Evolutionary conservation across 1,140 invertebrate genomes (phyloP), one percentile per base, ranked within the genome.

Genomic region (Drosophila fuyamai): DNA sequence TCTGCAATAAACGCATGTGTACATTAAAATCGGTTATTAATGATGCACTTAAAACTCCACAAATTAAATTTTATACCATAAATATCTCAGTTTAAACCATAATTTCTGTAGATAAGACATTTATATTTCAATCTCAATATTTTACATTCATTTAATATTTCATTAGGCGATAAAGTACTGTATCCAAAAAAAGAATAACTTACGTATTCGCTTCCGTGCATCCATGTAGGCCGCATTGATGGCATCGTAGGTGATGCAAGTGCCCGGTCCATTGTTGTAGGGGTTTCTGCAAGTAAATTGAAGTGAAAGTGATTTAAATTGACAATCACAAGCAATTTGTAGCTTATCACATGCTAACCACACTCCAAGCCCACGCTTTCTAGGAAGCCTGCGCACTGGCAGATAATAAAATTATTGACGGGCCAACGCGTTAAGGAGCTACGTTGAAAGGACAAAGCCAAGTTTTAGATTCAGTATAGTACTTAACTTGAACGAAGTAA

Each of bases 221-320:
- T 98, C 96, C 55, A 96, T 92, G 93, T 98, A 97, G 38, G 97
- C 97, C 65, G 96, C 95, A 93, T 98, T 98, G 54, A 98, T 95
- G 36, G 97, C 97, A 79, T 98, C 96, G 91, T 97, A 98, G 12
- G 97, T 98, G 85, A 98, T 98, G 92, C 97, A 98, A 23, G 96
- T 96, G 70, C 96, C 95, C 51, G 95, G 94, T 43, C 95, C 95
- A 73, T 94, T 94, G 51, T 56, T 84, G 57, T 90, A 91, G 10
- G 90, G 86, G 53, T 77, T 80, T 29, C 91, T 92, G 80, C 41
- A 81, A 60, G 55, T 40, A 57, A 50, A 65, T 53, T 16, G 13
- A 51, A 61, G 62, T 68, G 56, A 79, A 74, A 79, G 68, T 59
- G 43, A 67, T 43, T 77, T 43, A 59, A 48, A 84, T 80, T 89